Conservation (phyloP, 2,888 invertebrate species). For the Urechis unicinctus region DNA sequence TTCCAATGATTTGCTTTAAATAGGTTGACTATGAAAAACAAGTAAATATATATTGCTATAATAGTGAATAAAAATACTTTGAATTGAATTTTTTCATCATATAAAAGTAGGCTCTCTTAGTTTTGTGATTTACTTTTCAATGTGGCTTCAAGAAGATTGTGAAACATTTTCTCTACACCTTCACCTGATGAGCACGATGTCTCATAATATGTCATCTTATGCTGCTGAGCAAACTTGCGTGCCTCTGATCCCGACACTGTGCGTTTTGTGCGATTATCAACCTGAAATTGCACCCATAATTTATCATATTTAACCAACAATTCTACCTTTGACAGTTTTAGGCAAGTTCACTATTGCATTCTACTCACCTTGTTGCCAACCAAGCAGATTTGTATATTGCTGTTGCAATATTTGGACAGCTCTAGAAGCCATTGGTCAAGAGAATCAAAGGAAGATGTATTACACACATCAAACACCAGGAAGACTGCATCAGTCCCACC, state of each 20-base stretch:
- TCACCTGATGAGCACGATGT: conserved; percentile 42
- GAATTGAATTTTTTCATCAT: too few species aligned
- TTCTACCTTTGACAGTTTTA: too few species aligned
- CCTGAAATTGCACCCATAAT: conserved; percentile 17
- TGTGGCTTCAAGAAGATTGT: neutral
- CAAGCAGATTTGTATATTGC: conserved; percentile 28
- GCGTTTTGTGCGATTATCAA: conserved; percentile 34
- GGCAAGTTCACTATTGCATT: neutral
- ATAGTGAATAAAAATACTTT: too few species aligned
- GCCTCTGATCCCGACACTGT: conserved; percentile 32
- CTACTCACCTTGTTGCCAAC: conserved; percentile 35
- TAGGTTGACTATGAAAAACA: too few species aligned
- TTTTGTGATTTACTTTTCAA: too few species aligned
- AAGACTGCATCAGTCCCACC: conserved; percentile 41
- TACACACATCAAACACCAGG: conserved; percentile 43
- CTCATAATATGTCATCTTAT: conserved; percentile 37
- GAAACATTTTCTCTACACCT: conserved; percentile 37
- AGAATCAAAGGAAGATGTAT: conserved; percentile 35
- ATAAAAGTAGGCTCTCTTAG: too few species aligned
- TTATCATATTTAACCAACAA: too few species aligned
- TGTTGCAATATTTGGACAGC: conserved; percentile 28
- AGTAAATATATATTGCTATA: too few species aligned
- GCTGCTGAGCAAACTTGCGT: conserved; percentile 33
- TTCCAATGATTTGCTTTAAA: too few species aligned
- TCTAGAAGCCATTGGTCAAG: conserved; percentile 42